phyloP scores from a whole-genome alignment of 2,888 invertebrate genomes.

The Nephrotoma appendiculata region DNA sequence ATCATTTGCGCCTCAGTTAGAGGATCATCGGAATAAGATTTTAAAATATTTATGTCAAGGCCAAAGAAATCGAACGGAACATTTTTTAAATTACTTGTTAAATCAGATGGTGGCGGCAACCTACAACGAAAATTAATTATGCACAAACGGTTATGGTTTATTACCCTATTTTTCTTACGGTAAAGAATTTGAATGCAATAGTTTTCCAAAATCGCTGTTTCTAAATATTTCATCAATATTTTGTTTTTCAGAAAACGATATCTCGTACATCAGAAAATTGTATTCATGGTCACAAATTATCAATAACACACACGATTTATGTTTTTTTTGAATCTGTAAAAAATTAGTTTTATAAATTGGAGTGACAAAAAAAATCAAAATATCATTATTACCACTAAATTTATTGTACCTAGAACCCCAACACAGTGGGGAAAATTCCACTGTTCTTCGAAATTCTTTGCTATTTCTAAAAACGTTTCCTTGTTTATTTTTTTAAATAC shows the following conservation, averaged over 20 bases:
- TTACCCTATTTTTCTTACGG: neutral
- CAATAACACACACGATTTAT: neutral
- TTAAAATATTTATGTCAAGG: neutral
- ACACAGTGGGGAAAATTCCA: neutral
- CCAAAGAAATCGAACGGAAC: neutral
- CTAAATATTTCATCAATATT: neutral
- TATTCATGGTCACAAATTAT: neutral
- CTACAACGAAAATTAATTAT: neutral
- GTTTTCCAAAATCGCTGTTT: neutral
- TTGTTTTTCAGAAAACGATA: neutral
- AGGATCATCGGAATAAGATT: neutral
- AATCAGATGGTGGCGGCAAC: neutral
- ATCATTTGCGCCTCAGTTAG: neutral
- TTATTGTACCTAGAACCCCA: neutral
- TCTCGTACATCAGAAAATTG: neutral
- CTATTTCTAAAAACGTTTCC: neutral
- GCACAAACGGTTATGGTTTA: neutral
- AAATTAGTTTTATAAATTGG: no score
- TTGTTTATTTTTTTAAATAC: neutral
- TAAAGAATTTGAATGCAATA: neutral
- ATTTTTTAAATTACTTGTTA: neutral
- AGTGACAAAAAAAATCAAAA: neutral
- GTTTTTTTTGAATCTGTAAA: neutral
- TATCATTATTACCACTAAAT: neutral
- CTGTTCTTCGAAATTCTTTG: neutral